These are phyloP conservation scores for Chaetorhynchus papuensis DNA, from an alignment of 2,113 vertebrate genomes.

Conservation along the genomic window DNA sequence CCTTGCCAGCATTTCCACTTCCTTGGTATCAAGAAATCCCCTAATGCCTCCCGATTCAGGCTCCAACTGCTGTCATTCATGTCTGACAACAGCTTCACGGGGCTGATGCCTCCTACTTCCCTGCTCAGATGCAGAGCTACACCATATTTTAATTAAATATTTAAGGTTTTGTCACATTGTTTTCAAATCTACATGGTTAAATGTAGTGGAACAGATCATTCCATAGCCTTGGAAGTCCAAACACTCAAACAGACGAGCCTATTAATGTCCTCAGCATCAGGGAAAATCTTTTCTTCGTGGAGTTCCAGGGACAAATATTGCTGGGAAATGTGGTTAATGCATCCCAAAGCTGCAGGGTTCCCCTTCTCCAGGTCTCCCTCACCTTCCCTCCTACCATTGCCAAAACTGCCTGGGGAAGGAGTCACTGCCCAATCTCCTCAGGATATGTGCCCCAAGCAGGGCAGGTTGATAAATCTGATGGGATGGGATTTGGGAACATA, in stretches of 20 bases:
- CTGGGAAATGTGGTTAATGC: neutral
- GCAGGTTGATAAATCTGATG: neutral
- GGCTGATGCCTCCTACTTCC: neutral
- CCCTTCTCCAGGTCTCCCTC: neutral
- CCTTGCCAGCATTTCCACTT: slow-evolving; percentile 4
- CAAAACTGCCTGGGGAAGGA: neutral
- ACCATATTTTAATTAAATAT: slow-evolving; percentile 59
- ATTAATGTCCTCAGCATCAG: neutral
- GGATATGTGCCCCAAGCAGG: neutral
- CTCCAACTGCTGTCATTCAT: slow-evolving; percentile 7
- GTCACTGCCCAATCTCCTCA: neutral
- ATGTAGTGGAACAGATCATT: slow-evolving; percentile 20
- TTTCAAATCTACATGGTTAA: slow-evolving; percentile 66
- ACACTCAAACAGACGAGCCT: neutral
- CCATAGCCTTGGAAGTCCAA: slow-evolving; percentile 30
- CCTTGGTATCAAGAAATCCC: neutral
- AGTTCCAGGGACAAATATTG: neutral
- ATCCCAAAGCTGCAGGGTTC: neutral
- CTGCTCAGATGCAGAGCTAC: neutral
- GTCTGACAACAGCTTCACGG: slow-evolving; percentile 20
- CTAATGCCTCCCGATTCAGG: neutral
- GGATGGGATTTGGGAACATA: neutral
- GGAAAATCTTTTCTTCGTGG: neutral
- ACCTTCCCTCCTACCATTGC: neutral
- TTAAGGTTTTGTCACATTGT: slow-evolving; percentile 55